Percentiles rank a stretch among this genome's conserved stretches.
Evolutionary conservation across 2,113 vertebrate species (phyloP).

Genomic region (Xiphophorus maculatus): DNA sequence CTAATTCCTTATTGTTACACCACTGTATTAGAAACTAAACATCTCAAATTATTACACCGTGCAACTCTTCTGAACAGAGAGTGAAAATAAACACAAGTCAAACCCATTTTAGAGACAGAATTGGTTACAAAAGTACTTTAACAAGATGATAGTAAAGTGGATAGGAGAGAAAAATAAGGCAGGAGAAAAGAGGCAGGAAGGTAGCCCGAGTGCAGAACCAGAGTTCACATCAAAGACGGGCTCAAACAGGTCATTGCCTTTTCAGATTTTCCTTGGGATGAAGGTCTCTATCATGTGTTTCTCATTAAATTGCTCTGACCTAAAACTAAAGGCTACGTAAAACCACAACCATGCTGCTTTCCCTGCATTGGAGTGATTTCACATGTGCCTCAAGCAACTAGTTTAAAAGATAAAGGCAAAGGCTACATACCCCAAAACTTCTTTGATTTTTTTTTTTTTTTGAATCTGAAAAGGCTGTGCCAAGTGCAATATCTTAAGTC

Average conservation of each 20-base stretch:
- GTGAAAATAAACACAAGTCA: slow-evolving; percentile 13
- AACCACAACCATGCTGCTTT: slow-evolving; percentile 15
- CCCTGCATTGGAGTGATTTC: slow-evolving; percentile 1
- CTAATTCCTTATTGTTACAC: not conserved
- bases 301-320: slow-evolving; percentile 55
- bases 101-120: slow-evolving; percentile 3
- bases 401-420: slow-evolving; percentile 16
- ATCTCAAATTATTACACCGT: not conserved
- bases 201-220: slow-evolving; percentile 48
- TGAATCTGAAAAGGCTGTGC: slow-evolving; percentile 29
- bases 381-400: slow-evolving; percentile 18
- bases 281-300: slow-evolving; percentile 61
- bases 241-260: slow-evolving; percentile 57
- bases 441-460: slow-evolving; percentile 14
- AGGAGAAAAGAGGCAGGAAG: slow-evolving; percentile 34
- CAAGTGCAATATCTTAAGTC: slow-evolving; percentile 48
- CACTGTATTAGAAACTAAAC: not conserved
- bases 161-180: slow-evolving; percentile 38
- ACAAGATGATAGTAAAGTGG: slow-evolving; percentile 16
- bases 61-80: slow-evolving; percentile 32
- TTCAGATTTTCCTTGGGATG: slow-evolving; percentile 52
- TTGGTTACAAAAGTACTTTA: slow-evolving; percentile 11
- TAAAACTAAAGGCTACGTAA: slow-evolving; percentile 40
- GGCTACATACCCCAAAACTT: not conserved
- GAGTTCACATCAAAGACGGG: slow-evolving; percentile 69